phyloP scores from a whole-genome alignment of 2,113 vertebrate species.

The Amia ocellicauda region DNA sequence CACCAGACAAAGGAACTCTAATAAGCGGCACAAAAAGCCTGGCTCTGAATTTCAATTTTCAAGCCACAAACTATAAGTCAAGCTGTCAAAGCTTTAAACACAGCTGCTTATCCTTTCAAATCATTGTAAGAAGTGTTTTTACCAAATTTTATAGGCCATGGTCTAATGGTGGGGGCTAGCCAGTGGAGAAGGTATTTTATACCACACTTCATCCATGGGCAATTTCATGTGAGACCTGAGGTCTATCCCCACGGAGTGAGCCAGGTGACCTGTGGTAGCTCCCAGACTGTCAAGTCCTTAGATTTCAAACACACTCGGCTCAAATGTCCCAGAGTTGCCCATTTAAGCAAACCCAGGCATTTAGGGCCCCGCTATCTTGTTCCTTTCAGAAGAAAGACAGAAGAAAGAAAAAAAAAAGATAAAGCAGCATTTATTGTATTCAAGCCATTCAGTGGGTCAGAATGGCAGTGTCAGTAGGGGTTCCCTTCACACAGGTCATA shows the following conservation, averaged over 20 bases:
- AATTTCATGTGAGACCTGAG: conserved; percentile 69
- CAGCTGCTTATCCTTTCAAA: conserved; percentile 73
- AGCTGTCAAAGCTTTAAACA: conserved; percentile 72
- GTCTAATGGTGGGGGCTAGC: conserved; percentile 69
- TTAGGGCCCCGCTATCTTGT: conserved; percentile 76
- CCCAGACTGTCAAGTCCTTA: conserved; percentile 69
- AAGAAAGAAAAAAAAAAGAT: conserved; percentile 37
- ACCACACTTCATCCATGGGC: conserved; percentile 66
- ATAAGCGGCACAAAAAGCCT: conserved; percentile 29
- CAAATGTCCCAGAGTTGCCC: conserved; percentile 71
- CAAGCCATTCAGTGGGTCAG: conserved; percentile 85
- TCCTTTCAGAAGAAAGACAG: conserved; percentile 68
- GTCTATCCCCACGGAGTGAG: conserved; percentile 61
- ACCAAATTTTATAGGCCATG: conserved; percentile 73
- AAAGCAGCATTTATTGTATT: conserved; percentile 90
- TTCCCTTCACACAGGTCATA: conserved; percentile 68
- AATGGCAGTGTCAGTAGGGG: conserved; percentile 68
- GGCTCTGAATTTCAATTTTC: conserved; percentile 42
- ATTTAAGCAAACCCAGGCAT: conserved; percentile 82
- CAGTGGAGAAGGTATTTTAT: conserved; percentile 73
- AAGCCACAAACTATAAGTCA: conserved; percentile 68
- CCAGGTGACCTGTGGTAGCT: conserved; percentile 84
- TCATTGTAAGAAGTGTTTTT: conserved; percentile 83
- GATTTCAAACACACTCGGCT: conserved; percentile 82
- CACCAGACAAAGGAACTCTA: conserved; percentile 1